Conservation (phyloP, 2,888 invertebrate species). For the Fragum whitleyi region DNA sequence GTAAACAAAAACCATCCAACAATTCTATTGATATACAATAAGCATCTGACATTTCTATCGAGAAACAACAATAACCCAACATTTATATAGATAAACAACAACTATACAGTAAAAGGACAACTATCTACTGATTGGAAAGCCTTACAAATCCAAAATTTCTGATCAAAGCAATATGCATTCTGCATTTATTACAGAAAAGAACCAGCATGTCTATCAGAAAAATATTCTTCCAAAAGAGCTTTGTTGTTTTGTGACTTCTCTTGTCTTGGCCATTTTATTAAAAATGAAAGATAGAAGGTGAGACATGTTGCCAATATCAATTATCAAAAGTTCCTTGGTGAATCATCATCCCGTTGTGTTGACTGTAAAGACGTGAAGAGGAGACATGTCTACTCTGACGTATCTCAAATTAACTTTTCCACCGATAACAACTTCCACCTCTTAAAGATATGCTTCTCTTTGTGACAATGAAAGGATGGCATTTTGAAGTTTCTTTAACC, state of each 20-base stretch:
- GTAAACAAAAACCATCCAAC: too few relatives aligned
- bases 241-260: neutral
- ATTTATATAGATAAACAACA: too few relatives aligned
- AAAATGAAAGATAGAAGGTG: neutral
- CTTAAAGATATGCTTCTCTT: neutral
- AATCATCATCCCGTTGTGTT: neutral
- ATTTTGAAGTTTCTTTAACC: neutral
- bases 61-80: too few relatives aligned
- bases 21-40: too few relatives aligned
- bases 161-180: too few relatives aligned
- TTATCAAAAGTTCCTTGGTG: constrained; percentile 1
- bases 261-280: neutral
- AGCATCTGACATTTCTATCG: too few relatives aligned
- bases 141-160: too few relatives aligned
- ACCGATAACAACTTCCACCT: neutral
- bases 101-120: too few relatives aligned
- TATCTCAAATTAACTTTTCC: constrained; percentile 19
- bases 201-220: too few relatives aligned
- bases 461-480: neutral
- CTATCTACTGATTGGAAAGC: too few relatives aligned
- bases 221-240: too few relatives aligned
- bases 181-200: too few relatives aligned
- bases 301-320: constrained; percentile 19
- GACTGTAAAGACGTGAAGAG: neutral
- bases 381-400: constrained; percentile 11